phyloP scores from a whole-genome alignment of 2,113 vertebrate genomes.

The Carlito syrichta region DNA sequence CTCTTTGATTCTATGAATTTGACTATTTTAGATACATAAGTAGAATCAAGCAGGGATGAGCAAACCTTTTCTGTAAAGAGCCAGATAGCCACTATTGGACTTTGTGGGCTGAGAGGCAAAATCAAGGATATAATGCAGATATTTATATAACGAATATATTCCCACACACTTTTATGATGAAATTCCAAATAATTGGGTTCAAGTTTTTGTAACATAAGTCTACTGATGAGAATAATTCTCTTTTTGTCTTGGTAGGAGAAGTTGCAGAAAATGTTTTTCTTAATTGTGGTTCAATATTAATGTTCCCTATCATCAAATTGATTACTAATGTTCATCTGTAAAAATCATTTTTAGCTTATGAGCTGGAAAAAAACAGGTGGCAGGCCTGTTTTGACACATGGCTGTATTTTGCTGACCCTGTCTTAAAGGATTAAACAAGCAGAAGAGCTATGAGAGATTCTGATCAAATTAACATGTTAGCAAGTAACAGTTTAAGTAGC shows the following conservation, averaged over 20 bases:
- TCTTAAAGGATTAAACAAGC: slow-evolving; percentile 32
- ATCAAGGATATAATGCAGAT: neutral
- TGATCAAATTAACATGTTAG: neutral
- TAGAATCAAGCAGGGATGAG: neutral
- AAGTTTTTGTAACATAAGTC: neutral
- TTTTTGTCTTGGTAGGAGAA: too few relatives aligned
- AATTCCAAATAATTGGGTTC: neutral
- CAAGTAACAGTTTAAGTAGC: neutral
- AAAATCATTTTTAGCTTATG: neutral
- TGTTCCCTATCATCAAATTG: neutral
- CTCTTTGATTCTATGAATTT: neutral
- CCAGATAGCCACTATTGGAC: neutral
- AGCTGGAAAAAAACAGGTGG: neutral
- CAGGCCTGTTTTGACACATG: neutral
- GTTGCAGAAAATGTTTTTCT: neutral
- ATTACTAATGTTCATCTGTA: neutral
- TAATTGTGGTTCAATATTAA: neutral
- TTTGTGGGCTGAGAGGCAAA: neutral
- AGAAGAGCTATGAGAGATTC: neutral
- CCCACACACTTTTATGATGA: neutral
- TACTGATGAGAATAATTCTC: neutral
- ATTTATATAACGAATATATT: neutral
- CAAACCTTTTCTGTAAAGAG: neutral
- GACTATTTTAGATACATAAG: neutral
- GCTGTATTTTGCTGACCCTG: neutral